Conservation (phyloP, 37 sponge, comb jelly and placozoan species). For the Corticium candelabrum region DNA sequence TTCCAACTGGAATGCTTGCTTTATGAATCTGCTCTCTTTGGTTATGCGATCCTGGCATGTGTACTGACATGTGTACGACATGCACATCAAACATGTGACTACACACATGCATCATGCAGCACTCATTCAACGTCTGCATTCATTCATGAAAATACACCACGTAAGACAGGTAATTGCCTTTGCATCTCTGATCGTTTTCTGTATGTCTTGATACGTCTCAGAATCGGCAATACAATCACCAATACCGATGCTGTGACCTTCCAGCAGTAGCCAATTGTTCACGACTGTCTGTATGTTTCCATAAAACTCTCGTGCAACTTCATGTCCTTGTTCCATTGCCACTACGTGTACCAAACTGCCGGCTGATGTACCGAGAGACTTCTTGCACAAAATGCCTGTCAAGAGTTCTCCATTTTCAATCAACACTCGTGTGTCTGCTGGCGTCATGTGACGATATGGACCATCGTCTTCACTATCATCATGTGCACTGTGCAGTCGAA, state of each 20-base stretch:
- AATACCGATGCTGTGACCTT: constrained; percentile 98
- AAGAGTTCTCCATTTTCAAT: constrained; percentile 88
- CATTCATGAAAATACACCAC: too few species aligned
- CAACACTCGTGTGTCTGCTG: constrained; percentile 97
- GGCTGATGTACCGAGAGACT: constrained; percentile 84
- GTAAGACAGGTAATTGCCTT: too few species aligned
- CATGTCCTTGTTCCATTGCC: constrained; percentile 72
- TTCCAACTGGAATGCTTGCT: too few species aligned
- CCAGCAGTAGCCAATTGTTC: constrained; percentile 90
- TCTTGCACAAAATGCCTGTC: constrained; percentile 91
- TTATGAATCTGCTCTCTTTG: too few species aligned
- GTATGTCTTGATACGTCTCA: constrained; percentile 87
- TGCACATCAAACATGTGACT: too few species aligned
- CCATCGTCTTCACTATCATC: constrained; percentile 87
- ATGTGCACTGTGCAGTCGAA: constrained; percentile 74
- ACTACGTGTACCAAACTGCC: constrained; percentile 95
- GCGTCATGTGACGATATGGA: constrained; percentile 87
- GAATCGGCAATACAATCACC: constrained; percentile 98
- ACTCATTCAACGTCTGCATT: too few species aligned
- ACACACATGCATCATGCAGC: too few species aligned
- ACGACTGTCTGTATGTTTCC: constrained; percentile 91
- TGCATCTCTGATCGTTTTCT: constrained; percentile 83
- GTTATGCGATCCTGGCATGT: too few species aligned
- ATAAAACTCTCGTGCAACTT: constrained; percentile 82
- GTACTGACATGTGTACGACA: too few species aligned